Evolutionary conservation across 92 coral and sea anemone genomes (phyloP).

Genomic region (Scolanthus callimorphus): DNA sequence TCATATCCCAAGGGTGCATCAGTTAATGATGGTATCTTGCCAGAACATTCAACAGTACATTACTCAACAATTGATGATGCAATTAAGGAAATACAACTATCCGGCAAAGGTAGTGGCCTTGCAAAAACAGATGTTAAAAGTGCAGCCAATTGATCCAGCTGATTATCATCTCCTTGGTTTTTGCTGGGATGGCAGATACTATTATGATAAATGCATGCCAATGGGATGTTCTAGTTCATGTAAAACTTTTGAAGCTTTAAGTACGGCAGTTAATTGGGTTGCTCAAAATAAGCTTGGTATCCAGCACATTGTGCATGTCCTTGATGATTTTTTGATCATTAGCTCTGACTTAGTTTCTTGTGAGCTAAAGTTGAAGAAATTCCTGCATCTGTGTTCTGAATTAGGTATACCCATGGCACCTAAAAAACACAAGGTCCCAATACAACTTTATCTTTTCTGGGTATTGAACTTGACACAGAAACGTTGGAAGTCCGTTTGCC

Average conservation of each 20-base stretch:
- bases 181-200: constrained; percentile 11
- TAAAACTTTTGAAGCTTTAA: constrained; percentile 13
- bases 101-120: constrained; percentile 26
- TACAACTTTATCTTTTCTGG: constrained; percentile 35
- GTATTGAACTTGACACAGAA: constrained; percentile 41
- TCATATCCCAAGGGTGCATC: constrained; percentile 41
- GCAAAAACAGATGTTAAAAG: constrained; percentile 35
- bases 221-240: constrained; percentile 24
- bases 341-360: constrained; percentile 8
- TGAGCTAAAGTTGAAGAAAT: not conserved
- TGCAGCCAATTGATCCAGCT: constrained; percentile 5
- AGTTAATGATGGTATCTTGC: constrained; percentile 38
- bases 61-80: constrained; percentile 30
- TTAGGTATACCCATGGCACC: constrained; percentile 43
- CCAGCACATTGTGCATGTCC: constrained; percentile 5
- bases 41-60: constrained; percentile 20
- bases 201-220: constrained; percentile 17
- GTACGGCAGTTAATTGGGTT: constrained; percentile 25
- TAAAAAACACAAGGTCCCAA: constrained; percentile 17
- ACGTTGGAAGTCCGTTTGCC: constrained; percentile 28
- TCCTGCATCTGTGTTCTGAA: constrained; percentile 24
- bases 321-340: constrained; percentile 37
- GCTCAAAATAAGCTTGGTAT: constrained; percentile 2
- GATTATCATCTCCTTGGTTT: constrained; percentile 19
- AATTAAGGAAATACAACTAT: constrained; percentile 1